phyloP scores from a whole-genome alignment of 2,888 invertebrate genomes.

The Drosophila lacicola region DNA sequence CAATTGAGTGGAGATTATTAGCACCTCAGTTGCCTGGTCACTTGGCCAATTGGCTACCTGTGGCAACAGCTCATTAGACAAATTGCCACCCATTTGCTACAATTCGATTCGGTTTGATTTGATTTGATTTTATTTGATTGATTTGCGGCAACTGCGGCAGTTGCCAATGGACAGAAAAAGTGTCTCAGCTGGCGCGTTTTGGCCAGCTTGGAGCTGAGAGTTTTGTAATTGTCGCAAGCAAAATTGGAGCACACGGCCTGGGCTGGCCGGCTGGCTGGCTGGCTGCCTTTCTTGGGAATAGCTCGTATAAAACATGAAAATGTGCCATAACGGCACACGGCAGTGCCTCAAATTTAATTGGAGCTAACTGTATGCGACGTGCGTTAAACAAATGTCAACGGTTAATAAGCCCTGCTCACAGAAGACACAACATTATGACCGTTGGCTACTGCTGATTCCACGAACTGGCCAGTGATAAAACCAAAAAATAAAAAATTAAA shows the following conservation, averaged over 20 bases:
- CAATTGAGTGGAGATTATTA: constrained; percentile 64
- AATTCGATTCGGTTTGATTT: constrained; percentile 40
- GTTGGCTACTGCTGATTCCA: constrained; percentile 33
- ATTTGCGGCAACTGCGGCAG: constrained; percentile 64
- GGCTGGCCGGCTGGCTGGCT: neutral
- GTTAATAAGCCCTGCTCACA: constrained; percentile 59
- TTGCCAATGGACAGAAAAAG: constrained; percentile 56
- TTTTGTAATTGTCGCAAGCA: constrained; percentile 53
- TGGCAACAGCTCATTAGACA: constrained; percentile 81
- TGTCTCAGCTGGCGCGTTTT: constrained; percentile 13
- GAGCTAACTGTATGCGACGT: constrained; percentile 69
- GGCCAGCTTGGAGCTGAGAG: constrained; percentile 23
- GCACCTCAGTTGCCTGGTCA: constrained; percentile 58
- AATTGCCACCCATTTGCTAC: constrained; percentile 54
- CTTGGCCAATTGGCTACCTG: constrained; percentile 50
- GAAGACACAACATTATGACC: constrained; percentile 42
- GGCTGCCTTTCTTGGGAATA: constrained; percentile 66
- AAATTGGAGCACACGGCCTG: constrained; percentile 23
- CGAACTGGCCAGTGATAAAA: constrained; percentile 53
- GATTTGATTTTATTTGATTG: constrained; percentile 68
- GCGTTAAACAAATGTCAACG: constrained; percentile 74
- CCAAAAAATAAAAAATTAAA: constrained; percentile 1
- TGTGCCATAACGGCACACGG: constrained; percentile 73
- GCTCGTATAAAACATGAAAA: constrained; percentile 57
- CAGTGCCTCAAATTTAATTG: constrained; percentile 52